phyloP scores from a whole-genome alignment of 2,888 invertebrate species.

The Clitarchus hookeri region DNA sequence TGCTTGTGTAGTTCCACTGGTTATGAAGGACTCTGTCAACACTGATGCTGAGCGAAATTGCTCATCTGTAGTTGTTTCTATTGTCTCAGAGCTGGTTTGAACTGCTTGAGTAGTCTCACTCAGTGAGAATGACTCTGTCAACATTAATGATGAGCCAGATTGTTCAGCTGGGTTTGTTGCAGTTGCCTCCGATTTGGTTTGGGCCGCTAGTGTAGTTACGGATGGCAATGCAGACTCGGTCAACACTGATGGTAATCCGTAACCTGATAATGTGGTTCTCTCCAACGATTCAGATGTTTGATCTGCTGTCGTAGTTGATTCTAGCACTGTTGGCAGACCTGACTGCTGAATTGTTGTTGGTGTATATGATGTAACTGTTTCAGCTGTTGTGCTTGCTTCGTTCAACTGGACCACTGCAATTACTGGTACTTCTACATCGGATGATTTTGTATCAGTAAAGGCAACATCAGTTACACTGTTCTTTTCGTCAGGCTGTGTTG shows the following conservation, averaged over 20 bases:
- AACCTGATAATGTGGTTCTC: neutral
- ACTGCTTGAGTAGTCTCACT: too few relatives aligned
- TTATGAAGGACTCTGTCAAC: too few relatives aligned
- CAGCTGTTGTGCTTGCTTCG: constrained; percentile 27
- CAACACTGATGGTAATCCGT: neutral
- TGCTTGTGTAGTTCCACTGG: neutral
- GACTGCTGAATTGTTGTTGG: constrained; percentile 30
- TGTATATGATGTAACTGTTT: constrained; percentile 30
- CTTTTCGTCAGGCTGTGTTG: neutral
- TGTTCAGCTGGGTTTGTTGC: constrained; percentile 23
- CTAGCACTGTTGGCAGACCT: neutral
- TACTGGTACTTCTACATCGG: neutral
- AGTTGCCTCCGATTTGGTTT: neutral
- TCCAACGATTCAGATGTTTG: constrained; percentile 36
- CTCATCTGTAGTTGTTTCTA: neutral
- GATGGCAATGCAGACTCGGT: too few relatives aligned
- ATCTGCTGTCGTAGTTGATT: constrained; percentile 27
- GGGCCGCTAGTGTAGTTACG: neutral
- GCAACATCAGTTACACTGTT: neutral
- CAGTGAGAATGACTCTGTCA: neutral
- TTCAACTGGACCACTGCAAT: constrained; percentile 33
- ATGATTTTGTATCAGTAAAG: neutral
- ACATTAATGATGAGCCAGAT: neutral
- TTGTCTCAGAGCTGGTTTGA: neutral
- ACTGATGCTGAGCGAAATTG: neutral